A percentile compares a stretch with the other conserved stretches of the same genome.
Evolutionary conservation across 2,888 invertebrate genomes (phyloP).

Genomic region (Ophion ventricosus): DNA sequence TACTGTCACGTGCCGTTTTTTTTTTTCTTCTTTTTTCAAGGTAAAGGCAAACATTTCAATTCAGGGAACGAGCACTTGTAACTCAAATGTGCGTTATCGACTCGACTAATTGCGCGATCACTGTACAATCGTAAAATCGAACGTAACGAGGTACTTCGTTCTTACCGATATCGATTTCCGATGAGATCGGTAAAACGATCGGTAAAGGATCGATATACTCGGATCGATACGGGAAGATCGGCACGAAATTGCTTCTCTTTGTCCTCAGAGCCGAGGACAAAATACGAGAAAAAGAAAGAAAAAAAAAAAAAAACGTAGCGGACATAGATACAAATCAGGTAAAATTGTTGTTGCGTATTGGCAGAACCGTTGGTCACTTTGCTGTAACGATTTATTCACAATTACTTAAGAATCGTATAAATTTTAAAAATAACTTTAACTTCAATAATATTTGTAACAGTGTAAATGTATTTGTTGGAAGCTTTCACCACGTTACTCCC

Average conservation of each 20-base stretch:
- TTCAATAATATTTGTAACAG: background rate
- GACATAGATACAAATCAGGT: background rate
- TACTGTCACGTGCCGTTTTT: background rate
- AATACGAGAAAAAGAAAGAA: slow-evolving; percentile 14
- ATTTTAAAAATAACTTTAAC: slow-evolving; percentile 1
- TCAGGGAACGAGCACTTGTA: background rate
- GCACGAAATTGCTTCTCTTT: background rate
- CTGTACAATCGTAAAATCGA: background rate
- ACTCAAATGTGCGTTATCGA: background rate
- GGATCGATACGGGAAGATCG: background rate
- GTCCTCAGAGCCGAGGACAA: background rate
- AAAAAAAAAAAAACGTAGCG: too few relatives aligned
- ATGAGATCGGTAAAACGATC: background rate
- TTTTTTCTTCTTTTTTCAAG: background rate
- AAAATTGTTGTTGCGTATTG: slow-evolving; percentile 11
- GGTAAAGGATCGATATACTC: background rate
- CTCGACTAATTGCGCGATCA: background rate
- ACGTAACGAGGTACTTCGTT: background rate
- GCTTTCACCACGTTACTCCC: background rate
- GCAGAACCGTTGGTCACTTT: background rate
- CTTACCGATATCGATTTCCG: background rate
- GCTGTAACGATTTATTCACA: slow-evolving; percentile 11
- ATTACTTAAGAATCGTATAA: slow-evolving; percentile 1
- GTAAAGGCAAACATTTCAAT: background rate
- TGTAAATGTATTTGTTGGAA: slow-evolving; percentile 2